Conservation (phyloP, 1,140 invertebrate genomes). For the Bombyx mori region DNA sequence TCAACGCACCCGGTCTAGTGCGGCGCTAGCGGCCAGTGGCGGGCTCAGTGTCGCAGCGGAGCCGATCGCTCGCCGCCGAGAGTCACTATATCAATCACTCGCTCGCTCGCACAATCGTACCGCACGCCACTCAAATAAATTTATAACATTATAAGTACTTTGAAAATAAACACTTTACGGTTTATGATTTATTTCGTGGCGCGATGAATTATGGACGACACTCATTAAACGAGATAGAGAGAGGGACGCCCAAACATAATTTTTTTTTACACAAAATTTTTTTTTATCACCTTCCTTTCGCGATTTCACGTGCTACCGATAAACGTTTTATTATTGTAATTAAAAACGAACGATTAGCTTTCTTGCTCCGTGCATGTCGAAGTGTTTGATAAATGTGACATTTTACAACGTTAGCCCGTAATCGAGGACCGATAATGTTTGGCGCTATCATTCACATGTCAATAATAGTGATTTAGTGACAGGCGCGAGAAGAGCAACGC, state of each 20-base stretch:
- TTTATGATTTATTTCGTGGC: slow-evolving; percentile 67
- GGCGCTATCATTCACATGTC: slow-evolving; percentile 32
- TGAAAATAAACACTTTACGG: slow-evolving; percentile 68
- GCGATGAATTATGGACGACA: slow-evolving; percentile 58
- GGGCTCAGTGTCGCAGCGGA: slow-evolving; percentile 47
- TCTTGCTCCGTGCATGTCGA: slow-evolving; percentile 40
- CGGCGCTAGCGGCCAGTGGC: slow-evolving; percentile 8
- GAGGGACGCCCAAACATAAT: slow-evolving; percentile 35
- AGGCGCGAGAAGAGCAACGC: neutral
- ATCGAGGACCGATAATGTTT: slow-evolving; percentile 40
- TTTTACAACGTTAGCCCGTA: slow-evolving; percentile 29
- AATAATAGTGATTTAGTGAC: slow-evolving; percentile 30
- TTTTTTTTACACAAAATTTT: neutral
- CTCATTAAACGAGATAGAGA: slow-evolving; percentile 55
- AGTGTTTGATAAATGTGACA: slow-evolving; percentile 51
- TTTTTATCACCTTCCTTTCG: slow-evolving; percentile 56
- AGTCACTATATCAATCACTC: slow-evolving; percentile 63
- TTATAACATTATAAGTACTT: slow-evolving; percentile 69
- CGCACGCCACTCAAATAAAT: slow-evolving; percentile 68
- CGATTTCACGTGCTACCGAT: slow-evolving; percentile 61
- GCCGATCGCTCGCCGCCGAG: slow-evolving; percentile 40
- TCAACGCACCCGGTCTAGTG: slow-evolving; percentile 17
- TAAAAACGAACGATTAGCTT: slow-evolving; percentile 56
- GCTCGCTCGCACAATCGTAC: slow-evolving; percentile 41
- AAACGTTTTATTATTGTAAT: slow-evolving; percentile 66